Percentiles rank a stretch among this genome's conserved stretches.
Conservation (phyloP, 2,113 vertebrate genomes). For the Melanotaenia duboulayi region DNA sequence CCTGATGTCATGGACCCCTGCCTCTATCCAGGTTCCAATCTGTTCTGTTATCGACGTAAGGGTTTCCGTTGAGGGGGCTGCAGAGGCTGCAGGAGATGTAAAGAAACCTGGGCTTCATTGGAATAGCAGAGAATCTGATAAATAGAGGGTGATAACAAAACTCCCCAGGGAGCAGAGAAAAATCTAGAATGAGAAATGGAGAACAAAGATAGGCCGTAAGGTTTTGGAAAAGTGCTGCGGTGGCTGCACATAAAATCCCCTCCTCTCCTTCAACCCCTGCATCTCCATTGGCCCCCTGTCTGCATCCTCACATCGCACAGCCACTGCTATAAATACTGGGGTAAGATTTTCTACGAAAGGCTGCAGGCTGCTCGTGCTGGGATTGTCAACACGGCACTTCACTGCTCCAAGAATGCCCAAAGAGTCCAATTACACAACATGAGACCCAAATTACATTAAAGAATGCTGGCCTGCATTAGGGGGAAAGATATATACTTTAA, state of each 20-base stretch:
- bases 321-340: conserved; percentile 60
- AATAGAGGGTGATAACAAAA: conserved; percentile 58
- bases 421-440: conserved; percentile 58
- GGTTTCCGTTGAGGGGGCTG: conserved; percentile 12
- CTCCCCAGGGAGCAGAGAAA: conserved; percentile 45
- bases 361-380: conserved; percentile 40
- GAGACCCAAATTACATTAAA: conserved; percentile 31
- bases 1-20: conserved; percentile 27
- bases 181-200: conserved; percentile 63
- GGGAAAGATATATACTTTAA: conserved; percentile 3
- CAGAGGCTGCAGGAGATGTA: not conserved
- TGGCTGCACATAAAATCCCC: conserved; percentile 45
- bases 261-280: conserved; percentile 1
- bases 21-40: conserved; percentile 14
- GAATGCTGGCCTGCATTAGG: conserved; percentile 38
- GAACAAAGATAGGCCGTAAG: conserved; percentile 56
- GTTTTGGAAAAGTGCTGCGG: conserved; percentile 58
- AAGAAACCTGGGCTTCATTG: conserved; percentile 8
- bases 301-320: conserved; percentile 44
- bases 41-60: conserved; percentile 23
- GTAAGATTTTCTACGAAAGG: conserved; percentile 39
- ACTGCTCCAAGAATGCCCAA: conserved; percentile 34
- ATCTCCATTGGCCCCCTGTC: conserved; percentile 22
- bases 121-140: conserved; percentile 57
- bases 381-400: conserved; percentile 38